Evolutionary conservation across 1,140 invertebrate genomes (phyloP), one percentile per base, ranked within the genome.

Genomic region (Pseudomyrmex dendroicus): DNA sequence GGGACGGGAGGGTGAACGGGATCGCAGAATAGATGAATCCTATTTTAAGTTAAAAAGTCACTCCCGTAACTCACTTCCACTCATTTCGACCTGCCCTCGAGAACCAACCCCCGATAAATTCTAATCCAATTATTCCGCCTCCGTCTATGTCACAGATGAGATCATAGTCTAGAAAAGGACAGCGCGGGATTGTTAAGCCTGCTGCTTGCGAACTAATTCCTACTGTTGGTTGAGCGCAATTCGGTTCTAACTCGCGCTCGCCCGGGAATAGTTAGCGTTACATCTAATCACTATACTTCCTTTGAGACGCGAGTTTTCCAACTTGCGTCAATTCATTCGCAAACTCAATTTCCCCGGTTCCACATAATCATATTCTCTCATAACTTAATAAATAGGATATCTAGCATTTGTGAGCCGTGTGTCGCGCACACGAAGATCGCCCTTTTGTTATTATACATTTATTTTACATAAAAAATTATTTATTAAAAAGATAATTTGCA

Each of bases 231-330:
- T 35, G 35, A 35, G 35, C 35, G 46, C 76, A 50, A 72, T 80
- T 56, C 44, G 56, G 4, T 20, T 35, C 15, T 25, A 70, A 68
- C 52, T 46, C 17, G 15, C 5, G 35, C n/a, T 7, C 66, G n/a
- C 54, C 44, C 12, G 54, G 66, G 76, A 61, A 50, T 35, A 50
- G 66, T 80, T 72, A 59, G 54, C n/a, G 66, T 72, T 76, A 67
- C 48, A 77, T 44, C 63, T 77, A 77, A 77, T 77, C 63, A 44
- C 35, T 52, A 44, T 77, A 68, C 63, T 77, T 68, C 48, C 74
- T 59, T 70, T 67, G 54, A 80, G 66, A 80, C 44, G 13, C 35
- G n/a, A 72, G 66, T 80, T 72, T 80, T 80, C 66, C 22, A 80
- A 59, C 76, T 61, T 59, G 54, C 15, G 22, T 20, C 66, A 17